phyloP scores from a whole-genome alignment of 2,797 vertebrate species.

The Dendrocincla fuliginosa region DNA sequence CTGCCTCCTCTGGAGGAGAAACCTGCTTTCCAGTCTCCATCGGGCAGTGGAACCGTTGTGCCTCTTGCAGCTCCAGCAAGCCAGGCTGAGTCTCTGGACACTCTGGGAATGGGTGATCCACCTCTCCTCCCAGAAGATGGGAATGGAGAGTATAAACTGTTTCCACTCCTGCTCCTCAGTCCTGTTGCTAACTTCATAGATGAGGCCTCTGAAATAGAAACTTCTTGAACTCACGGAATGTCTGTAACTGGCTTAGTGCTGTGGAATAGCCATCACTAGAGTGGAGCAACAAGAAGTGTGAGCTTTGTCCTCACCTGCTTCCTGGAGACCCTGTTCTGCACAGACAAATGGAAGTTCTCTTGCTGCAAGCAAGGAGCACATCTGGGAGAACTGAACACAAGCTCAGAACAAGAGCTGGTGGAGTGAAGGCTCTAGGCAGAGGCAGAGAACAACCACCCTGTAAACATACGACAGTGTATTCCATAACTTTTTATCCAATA shows the following conservation, averaged over 20 bases:
- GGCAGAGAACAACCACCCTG: neutral
- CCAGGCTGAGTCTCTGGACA: conserved; percentile 32
- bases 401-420: neutral
- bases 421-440: neutral
- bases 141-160: conserved; percentile 50
- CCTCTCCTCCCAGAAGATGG: conserved; percentile 52
- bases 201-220: conserved; percentile 66
- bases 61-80: neutral
- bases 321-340: neutral
- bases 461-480: neutral
- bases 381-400: neutral
- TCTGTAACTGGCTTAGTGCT: neutral
- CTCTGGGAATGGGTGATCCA: conserved; percentile 16
- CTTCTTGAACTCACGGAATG: neutral
- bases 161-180: conserved; percentile 65
- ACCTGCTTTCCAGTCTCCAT: neutral
- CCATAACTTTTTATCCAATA: conserved; percentile 16
- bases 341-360: neutral
- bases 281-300: neutral
- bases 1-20: conserved; percentile 29
- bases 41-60: neutral
- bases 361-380: neutral
- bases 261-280: neutral
- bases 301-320: neutral
- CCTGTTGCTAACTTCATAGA: conserved; percentile 72